Evolutionary conservation across 2,888 invertebrate genomes (phyloP), one percentile per base, ranked within the genome.

Genomic region (Nysson spinosus): DNA sequence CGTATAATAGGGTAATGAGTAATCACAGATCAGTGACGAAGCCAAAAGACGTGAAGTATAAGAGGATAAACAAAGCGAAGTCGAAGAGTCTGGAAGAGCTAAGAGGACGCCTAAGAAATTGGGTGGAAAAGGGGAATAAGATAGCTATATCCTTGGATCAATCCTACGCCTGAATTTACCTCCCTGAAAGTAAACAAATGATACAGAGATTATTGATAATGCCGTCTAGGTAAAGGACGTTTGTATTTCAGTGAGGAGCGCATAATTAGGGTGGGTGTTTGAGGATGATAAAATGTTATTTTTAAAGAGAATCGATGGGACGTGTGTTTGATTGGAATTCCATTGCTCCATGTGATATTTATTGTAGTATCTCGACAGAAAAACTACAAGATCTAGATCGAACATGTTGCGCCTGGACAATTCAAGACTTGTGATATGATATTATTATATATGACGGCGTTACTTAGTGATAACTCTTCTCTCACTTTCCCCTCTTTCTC

Each of bases 1-100:
- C 93, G 9, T 94, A 94, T 88, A 95, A 95, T 87, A 89, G 96
- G 72, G 95, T 96, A 56, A 96, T 96, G 95, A 95, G 94, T 39
- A 96, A 95, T 88, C 96, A 96, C 86, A 90, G 95, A 69, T 95
- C 95, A 47, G 96, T 96, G 46, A 95, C 95, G 3, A 96, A 96
- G 85, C 95, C 95, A 69, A 95, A 95, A 88, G 96, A 96, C 85
- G 95, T 96, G 24, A 96, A 96, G 88, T 96, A 95, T 88, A 95
- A 95, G 86, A 91, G 95, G 82, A 96, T 95, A 86, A 96, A 95
- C 85, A 95, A 96, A 85, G 95, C 95, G 3, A 96, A 96, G 85
- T 95, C 95, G 64, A 95, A 95, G 88, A 95, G 95, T 80, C 88
- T 96, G 71, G 96, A 96, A 80, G 96, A 96, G 81, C 84, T 96